Percentiles rank a stretch among this genome's conserved stretches.
phyloP scores from a whole-genome alignment of 2,113 vertebrate genomes.

The Dermatemys mawii region DNA sequence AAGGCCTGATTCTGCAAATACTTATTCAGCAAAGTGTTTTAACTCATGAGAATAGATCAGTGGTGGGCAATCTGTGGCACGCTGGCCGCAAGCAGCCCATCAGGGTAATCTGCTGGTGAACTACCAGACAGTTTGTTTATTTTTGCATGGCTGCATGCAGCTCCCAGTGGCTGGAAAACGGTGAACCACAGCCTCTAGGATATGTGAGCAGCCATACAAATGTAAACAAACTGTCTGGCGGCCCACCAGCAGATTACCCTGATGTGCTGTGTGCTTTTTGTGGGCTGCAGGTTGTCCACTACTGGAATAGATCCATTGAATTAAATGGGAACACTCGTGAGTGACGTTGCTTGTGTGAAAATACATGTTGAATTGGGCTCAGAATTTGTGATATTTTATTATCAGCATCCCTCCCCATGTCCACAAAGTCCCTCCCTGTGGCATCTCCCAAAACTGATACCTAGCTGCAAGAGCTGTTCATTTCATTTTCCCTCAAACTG shows the following conservation, averaged over 20 bases:
- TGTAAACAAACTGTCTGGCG: too few relatives aligned
- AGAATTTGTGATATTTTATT: neutral
- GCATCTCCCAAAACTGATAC: neutral
- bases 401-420: conserved; percentile 13
- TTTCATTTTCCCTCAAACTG: conserved; percentile 43
- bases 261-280: too few relatives aligned
- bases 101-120: too few relatives aligned
- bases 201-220: too few relatives aligned
- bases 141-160: too few relatives aligned
- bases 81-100: rapidly evolving
- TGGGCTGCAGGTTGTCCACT: too few relatives aligned
- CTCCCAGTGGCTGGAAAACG: too few relatives aligned
- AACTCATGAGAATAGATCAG: neutral
- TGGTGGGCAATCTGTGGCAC: too few relatives aligned
- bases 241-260: too few relatives aligned
- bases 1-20: neutral
- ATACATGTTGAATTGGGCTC: neutral
- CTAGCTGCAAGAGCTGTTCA: neutral
- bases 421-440: too few relatives aligned
- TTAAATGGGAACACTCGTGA: neutral
- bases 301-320: neutral
- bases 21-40: neutral
- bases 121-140: too few relatives aligned
- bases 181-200: too few relatives aligned
- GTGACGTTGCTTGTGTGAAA: neutral